phyloP scores from a whole-genome alignment of 2,888 invertebrate species.

The Flexamia atlantica region DNA sequence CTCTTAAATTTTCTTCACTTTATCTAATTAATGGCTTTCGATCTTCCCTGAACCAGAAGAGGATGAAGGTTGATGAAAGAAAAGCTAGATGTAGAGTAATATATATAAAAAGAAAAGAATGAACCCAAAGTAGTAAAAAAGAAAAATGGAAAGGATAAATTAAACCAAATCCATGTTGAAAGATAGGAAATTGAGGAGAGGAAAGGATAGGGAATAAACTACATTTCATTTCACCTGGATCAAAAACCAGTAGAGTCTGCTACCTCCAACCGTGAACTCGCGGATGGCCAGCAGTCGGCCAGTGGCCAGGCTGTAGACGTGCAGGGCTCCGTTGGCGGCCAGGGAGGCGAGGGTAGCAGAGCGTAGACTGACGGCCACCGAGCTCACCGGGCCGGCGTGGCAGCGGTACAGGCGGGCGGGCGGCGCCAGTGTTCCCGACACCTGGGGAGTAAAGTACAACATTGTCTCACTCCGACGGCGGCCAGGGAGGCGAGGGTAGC shows the following conservation, averaged over 20 bases:
- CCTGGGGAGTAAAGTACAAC: too few relatives aligned
- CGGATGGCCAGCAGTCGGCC: conserved; percentile 79
- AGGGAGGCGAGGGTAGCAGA: conserved; percentile 84
- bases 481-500: conserved; percentile 86
- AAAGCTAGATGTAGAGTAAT: too few relatives aligned
- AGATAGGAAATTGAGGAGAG: too few relatives aligned
- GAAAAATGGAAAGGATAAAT: too few relatives aligned
- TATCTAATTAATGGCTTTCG: too few relatives aligned
- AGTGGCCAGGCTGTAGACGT: conserved; percentile 83
- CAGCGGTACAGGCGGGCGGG: conserved; percentile 78
- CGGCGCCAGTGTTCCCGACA: conserved; percentile 72
- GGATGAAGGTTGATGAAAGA: too few relatives aligned
- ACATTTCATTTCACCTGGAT: conserved; percentile 9
- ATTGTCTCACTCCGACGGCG: conserved; percentile 82
- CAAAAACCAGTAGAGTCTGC: conserved; percentile 21
- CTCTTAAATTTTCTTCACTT: too few relatives aligned
- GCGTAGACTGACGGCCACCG: conserved; percentile 83
- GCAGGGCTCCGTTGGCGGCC: conserved; percentile 85
- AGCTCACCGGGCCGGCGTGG: conserved; percentile 86
- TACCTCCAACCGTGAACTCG: conserved; percentile 34
- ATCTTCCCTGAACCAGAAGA: too few relatives aligned
- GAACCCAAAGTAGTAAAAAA: too few relatives aligned
- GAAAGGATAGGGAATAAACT: too few relatives aligned
- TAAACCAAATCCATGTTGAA: too few relatives aligned
- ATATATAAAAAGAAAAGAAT: too few relatives aligned